A percentile compares a stretch with the other conserved stretches of the same genome.
Conservation (phyloP, 1,140 invertebrate species). For the Maconellicoccus hirsutus region DNA sequence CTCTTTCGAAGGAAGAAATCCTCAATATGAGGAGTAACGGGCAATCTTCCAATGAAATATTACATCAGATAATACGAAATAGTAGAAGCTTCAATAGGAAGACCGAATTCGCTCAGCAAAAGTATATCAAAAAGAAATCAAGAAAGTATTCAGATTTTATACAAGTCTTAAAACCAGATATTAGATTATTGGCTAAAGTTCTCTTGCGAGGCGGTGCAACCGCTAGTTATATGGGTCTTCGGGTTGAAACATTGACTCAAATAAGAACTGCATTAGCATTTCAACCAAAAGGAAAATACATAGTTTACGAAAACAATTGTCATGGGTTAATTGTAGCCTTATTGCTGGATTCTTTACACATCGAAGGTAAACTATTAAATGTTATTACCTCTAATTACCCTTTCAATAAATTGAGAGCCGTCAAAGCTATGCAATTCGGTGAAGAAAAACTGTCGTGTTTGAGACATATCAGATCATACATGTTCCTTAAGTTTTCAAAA, state of each 20-base stretch:
- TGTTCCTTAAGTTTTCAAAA: conserved; percentile 12
- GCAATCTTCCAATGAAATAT: conserved; percentile 65
- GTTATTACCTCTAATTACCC: conserved; percentile 66
- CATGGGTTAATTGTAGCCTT: conserved; percentile 70
- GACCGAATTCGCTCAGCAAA: conserved; percentile 86
- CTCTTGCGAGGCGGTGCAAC: conserved; percentile 44
- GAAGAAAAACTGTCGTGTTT: conserved; percentile 51
- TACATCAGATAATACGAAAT: conserved; percentile 75
- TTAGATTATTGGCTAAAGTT: conserved; percentile 62
- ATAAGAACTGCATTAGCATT: conserved; percentile 71
- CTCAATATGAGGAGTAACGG: conserved; percentile 58
- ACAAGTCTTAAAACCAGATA: conserved; percentile 58
- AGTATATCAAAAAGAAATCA: conserved; percentile 88
- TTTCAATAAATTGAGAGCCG: conserved; percentile 60
- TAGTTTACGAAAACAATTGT: conserved; percentile 78
- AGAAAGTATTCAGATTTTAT: conserved; percentile 77
- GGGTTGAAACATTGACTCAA: conserved; percentile 77
- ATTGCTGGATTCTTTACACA: conserved; percentile 59
- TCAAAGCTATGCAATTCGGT: conserved; percentile 64
- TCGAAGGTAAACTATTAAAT: conserved; percentile 52
- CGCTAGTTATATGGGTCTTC: conserved; percentile 61
- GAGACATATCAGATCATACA: conserved; percentile 51
- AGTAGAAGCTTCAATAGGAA: conserved; percentile 75
- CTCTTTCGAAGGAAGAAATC: conserved; percentile 71
- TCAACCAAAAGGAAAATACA: conserved; percentile 58